A percentile compares a stretch with the other conserved stretches of the same genome.
These are phyloP conservation scores for Quadroppia sp. DNA, from an alignment of 2,888 invertebrate genomes.

Conservation along the genomic window DNA sequence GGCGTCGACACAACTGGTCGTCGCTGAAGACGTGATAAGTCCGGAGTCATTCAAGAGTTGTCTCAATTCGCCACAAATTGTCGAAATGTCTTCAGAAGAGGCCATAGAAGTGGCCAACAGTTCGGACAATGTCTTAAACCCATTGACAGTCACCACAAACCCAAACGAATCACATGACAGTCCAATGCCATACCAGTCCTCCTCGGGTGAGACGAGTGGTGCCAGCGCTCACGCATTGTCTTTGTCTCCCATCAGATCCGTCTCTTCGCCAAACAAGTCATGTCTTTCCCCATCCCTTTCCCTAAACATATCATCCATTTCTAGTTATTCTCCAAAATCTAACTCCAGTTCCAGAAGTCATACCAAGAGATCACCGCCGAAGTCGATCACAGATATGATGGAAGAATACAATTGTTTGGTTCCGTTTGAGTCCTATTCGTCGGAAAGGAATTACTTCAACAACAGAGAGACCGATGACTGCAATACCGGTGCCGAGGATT, in stretches of 20 bases:
- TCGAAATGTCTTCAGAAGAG: background rate
- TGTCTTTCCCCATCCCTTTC: background rate
- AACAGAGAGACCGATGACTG: background rate
- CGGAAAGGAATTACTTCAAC: background rate
- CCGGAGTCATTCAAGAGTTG: background rate
- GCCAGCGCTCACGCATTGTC: too few species aligned
- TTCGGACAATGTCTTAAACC: too few species aligned
- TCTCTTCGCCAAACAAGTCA: background rate
- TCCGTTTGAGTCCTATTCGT: constrained; percentile 5
- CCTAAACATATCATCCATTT: background rate
- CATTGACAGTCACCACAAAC: background rate
- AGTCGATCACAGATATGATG: background rate
- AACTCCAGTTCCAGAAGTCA: background rate
- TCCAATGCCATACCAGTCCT: too few species aligned
- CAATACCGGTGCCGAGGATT: background rate
- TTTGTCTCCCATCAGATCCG: background rate
- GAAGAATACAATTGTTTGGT: constrained; percentile 17
- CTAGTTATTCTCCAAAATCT: background rate
- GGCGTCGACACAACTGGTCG: background rate
- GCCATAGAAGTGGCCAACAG: background rate
- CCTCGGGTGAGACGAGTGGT: too few species aligned
- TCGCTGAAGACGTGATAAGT: background rate
- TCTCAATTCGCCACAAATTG: background rate
- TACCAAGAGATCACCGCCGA: background rate
- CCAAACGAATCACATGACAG: too few species aligned